A percentile compares a stretch with the other conserved stretches of the same genome.
Conservation (phyloP, 2,113 vertebrate species). For the Dromiciops gliroides region DNA sequence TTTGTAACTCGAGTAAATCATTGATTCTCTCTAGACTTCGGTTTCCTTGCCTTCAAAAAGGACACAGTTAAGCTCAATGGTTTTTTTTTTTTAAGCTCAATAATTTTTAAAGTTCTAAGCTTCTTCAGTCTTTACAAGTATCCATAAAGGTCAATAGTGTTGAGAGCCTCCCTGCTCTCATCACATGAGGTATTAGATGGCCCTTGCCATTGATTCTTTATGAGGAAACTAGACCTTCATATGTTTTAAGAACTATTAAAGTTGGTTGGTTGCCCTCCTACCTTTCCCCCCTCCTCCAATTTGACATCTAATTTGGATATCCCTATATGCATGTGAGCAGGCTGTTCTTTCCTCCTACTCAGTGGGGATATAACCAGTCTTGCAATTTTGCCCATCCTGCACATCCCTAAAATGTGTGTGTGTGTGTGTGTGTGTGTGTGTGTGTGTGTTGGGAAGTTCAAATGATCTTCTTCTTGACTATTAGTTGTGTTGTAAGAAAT, state of each 20-base stretch:
- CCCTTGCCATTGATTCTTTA: not conserved
- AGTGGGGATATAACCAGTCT: not conserved
- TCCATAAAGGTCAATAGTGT: not conserved
- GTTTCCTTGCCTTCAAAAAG: not conserved
- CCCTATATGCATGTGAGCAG: not conserved
- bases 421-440: not conserved
- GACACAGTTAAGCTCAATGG: not conserved
- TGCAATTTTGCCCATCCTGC: not conserved
- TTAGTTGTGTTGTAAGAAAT: not conserved
- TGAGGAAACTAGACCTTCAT: not conserved
- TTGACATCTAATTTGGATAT: not conserved
- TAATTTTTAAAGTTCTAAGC: not conserved
- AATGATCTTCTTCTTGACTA: not conserved
- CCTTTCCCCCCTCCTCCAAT: not conserved
- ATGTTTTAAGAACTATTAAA: not conserved
- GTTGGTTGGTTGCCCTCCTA: not conserved
- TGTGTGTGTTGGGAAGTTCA: not conserved
- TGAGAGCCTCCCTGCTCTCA: not conserved
- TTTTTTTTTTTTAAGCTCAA: too few relatives aligned
- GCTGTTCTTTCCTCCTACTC: not conserved
- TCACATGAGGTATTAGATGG: not conserved
- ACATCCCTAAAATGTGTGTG: not conserved
- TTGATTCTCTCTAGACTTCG: slow-evolving; percentile 12
- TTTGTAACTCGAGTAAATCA: not conserved
- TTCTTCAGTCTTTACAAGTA: not conserved